Base-by-base conservation (phyloP, 2,797 vertebrate species). In the Parauchenoglanis ngamensis region DNA sequence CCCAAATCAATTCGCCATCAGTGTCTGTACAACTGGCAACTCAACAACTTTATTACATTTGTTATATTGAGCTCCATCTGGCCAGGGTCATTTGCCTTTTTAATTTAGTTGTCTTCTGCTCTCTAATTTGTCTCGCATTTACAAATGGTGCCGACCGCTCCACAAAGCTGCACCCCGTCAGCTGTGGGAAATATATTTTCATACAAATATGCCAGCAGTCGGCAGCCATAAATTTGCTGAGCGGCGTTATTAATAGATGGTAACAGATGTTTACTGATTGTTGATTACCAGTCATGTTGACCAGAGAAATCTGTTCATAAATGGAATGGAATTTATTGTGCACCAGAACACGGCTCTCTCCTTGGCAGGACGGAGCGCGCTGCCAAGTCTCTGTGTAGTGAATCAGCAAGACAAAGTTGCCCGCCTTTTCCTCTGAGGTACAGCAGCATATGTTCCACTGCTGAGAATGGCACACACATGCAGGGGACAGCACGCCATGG, bases 181-280 rank as follows among this genome's bases (percentile, higher is more conserved):
- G 92, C 86, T 85, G 93, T 92, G 92, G 88, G 93, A 94, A 95
- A 95, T 95, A 94, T 94, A 95, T 95, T 94, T 93, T 94, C 92
- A 91, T 89, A 88, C 80, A 85, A 91, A 91, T 89, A 89, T 89
- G 91, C 90, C 94, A 94, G 93, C 93, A 93, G 89, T 89, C 91
- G 88, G 90, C 65, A 86, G 93, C 91, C 90, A 92, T 96, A 96
- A 96, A 96, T 96, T 94, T 94, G 93, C 88, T 90, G 86, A 88
- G 90, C 91, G 21, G 87, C 49, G 89, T 94, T 96, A 96, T 96
- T 96, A 96, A 96, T 96, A 96, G 95, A 95, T 94, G 92, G 95
- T 93, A 96, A 94, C 96, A 96, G 96, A 96, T 96, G 96, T 95
- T 96, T 96, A 94, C 95, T 95, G 95, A 96, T 96, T 95, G 95